Base-by-base conservation (phyloP, 2,888 invertebrate species). In the Acrobasis repandana region DNA sequence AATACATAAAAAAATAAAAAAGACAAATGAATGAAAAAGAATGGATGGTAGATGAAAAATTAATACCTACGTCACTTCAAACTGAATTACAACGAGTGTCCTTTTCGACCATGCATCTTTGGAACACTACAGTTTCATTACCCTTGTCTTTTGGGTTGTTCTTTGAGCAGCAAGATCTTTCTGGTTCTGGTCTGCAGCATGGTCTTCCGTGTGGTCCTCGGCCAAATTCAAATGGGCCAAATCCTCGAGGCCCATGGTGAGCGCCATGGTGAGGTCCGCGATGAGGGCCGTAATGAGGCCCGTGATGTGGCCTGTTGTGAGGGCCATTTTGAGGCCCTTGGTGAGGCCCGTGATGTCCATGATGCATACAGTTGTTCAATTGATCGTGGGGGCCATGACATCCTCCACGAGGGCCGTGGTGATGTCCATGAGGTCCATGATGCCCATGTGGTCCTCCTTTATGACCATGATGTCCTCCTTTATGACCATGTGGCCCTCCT, bases 61-160 rank as follows among this genome's bases (percentile, higher is more conserved):
- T n/a, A 14, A 47, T 47, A 57, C 46, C 18, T 57, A 57, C 33
- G 6, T 33, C 20, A 15, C 56, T 58, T 58, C 48, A 58, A 48
- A 58, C 48, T 14, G 57, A 58, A 48, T 48, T 16, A 33, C 33
- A 58, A 47, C 57, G 57, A 0, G 48, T 48, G 6, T 15, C 48
- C 8, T 58, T 47, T 14, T 43, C 56, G 11, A 48, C 57, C 10
- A 58, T 16, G 1, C 34, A 34, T 28, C 48, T 34, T 49, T 58
- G 16, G 1, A 58, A 18, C 6, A 34, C 9, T 3, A 48, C 34
- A 1, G 48, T 48, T 34, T 58, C 28, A 3, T 58, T 34, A 16
- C 33, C 47, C 14, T 47, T 15, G 2, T 49, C 34, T 34, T 36
- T 48, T 33, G 34, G 14, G n/a, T 49, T 58, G 6, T 10, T 36